Conservation (phyloP, 1,140 invertebrate genomes). For the Asbolus verrucosus region DNA sequence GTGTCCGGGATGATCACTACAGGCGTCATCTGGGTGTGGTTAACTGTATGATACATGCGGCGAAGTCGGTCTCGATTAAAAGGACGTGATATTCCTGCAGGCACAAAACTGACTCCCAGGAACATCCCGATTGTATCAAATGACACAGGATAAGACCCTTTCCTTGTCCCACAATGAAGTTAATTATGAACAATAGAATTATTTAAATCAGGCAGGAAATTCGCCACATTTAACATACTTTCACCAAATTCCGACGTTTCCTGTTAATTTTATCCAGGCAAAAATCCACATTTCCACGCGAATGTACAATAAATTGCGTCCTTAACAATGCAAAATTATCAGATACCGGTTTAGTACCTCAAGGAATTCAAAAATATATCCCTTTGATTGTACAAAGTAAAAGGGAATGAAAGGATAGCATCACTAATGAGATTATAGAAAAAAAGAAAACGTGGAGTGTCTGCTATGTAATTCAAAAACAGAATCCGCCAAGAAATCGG, state of each 20-base stretch:
- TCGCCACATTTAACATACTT: no score
- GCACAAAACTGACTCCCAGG: neutral
- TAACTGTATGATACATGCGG: slow-evolving; percentile 5
- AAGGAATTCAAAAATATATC: neutral
- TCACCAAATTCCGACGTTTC: no score
- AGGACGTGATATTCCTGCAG: neutral
- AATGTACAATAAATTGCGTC: no score
- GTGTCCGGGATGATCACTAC: neutral
- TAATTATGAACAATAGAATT: neutral
- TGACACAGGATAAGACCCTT: neutral
- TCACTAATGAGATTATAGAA: neutral
- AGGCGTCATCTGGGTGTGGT: slow-evolving; percentile 25
- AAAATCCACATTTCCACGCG: no score
- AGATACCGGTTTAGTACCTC: no score
- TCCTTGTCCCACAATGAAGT: neutral
- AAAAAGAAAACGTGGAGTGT: neutral
- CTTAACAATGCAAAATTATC: no score
- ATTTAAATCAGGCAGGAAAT: slow-evolving; percentile 4
- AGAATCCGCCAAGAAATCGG: no score
- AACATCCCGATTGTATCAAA: neutral
- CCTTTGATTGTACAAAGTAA: neutral
- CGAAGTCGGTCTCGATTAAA: slow-evolving; percentile 16
- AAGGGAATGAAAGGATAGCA: neutral
- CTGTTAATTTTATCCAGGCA: neutral
- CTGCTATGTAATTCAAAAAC: neutral